These are phyloP conservation scores for Rhinella marina DNA, from an alignment of 2,797 vertebrate species.

Conservation along the genomic window DNA sequence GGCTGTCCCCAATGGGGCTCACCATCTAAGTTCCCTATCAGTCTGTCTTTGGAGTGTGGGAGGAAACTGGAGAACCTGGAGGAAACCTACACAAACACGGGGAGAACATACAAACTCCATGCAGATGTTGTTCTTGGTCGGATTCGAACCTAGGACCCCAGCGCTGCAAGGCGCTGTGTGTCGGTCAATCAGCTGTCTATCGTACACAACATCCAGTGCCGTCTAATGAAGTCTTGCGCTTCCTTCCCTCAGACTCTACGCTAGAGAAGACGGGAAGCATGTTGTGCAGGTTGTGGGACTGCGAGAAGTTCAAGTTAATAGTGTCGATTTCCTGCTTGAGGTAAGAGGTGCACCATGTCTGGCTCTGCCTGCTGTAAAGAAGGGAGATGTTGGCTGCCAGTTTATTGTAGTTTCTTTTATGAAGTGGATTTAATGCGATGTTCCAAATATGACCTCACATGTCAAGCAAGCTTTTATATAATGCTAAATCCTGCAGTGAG, in stretches of 20 bases:
- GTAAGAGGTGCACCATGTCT: conserved; percentile 67
- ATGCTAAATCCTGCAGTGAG: no score
- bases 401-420: no score
- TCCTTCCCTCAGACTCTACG: conserved; percentile 78
- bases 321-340: conserved; percentile 83
- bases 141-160: no score
- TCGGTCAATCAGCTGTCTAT: neutral
- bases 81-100: no score
- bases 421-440: neutral
- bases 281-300: conserved; percentile 88
- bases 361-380: neutral
- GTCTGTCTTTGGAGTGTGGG: no score
- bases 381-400: neutral
- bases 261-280: conserved; percentile 87
- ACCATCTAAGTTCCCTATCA: no score
- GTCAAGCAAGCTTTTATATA: neutral
- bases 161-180: no score
- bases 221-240: neutral
- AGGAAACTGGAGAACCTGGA: no score
- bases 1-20: no score
- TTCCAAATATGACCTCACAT: neutral
- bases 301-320: conserved; percentile 80
- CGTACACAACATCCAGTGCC: neutral
- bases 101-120: no score
- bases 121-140: no score